A percentile compares a stretch with the other conserved stretches of the same genome.
These are phyloP conservation scores for Onychomys leucogaster DNA, from an alignment of 2,797 vertebrate species.

Conservation along the genomic window DNA sequence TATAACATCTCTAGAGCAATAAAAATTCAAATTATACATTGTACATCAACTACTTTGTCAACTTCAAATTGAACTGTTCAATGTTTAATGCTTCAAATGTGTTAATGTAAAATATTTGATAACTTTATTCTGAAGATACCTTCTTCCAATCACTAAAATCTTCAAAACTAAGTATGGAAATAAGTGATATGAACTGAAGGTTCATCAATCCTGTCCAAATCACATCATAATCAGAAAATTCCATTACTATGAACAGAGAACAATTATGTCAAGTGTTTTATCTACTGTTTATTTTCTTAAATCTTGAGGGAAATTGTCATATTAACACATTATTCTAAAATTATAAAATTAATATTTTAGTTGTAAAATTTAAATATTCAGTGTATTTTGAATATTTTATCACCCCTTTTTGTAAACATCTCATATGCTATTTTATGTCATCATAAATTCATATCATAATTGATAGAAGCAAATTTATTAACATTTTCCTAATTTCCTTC, in stretches of 20 bases:
- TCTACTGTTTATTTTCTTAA: neutral
- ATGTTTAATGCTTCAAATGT: neutral
- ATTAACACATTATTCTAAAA: neutral
- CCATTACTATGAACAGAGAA: neutral
- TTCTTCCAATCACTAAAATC: neutral
- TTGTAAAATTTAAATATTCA: neutral
- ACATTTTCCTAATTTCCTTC: neutral
- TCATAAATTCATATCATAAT: neutral
- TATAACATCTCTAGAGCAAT: neutral
- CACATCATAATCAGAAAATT: neutral
- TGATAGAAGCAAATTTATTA: neutral
- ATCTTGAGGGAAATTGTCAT: neutral
- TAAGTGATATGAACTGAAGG: neutral
- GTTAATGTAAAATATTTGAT: neutral
- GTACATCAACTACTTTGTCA: neutral
- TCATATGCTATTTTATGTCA: neutral
- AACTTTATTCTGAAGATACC: neutral
- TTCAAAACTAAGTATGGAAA: neutral
- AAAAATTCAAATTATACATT: neutral
- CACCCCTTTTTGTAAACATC: neutral
- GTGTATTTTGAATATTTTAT: neutral
- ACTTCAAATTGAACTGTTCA: neutral
- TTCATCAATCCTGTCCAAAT: neutral
- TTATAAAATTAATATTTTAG: neutral
- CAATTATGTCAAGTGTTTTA: neutral